Conservation (phyloP, 2,888 invertebrate species). For the Pseudococcus longispinus region DNA sequence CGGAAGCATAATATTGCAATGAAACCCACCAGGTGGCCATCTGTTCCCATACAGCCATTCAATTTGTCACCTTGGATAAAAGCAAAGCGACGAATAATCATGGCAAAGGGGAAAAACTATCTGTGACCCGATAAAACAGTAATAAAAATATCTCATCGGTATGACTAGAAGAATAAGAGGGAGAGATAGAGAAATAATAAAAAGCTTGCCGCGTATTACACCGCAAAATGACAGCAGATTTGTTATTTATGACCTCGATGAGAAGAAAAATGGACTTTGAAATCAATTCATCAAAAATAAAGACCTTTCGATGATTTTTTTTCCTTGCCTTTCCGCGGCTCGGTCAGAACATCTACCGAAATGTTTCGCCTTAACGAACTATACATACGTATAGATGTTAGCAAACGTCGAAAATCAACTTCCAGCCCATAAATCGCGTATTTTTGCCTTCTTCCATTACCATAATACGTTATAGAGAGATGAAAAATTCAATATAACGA, state of each 20-base stretch:
- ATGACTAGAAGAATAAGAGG: not conserved
- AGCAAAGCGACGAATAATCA: not conserved
- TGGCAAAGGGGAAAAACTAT: not conserved
- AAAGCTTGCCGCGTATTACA: slow-evolving; percentile 33
- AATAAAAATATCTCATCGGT: slow-evolving; percentile 16
- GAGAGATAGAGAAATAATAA: not conserved
- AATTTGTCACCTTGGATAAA: slow-evolving; percentile 6
- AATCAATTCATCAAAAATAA: slow-evolving; percentile 47
- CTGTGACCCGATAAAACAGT: slow-evolving; percentile 21
- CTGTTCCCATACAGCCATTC: not conserved
- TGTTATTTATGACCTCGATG: slow-evolving; percentile 37
- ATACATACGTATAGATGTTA: not conserved
- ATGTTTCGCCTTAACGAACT: slow-evolving; percentile 6
- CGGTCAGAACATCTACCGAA: slow-evolving; percentile 2
- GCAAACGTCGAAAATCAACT: slow-evolving; percentile 14
- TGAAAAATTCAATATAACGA: slow-evolving; percentile 5
- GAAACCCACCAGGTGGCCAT: not conserved
- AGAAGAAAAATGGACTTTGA: slow-evolving; percentile 40
- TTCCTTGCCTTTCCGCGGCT: not conserved
- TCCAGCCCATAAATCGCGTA: slow-evolving; percentile 17
- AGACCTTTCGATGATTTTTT: slow-evolving; percentile 37
- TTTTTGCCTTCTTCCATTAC: not conserved
- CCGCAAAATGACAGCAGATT: slow-evolving; percentile 20
- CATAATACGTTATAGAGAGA: not conserved
- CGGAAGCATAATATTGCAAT: not conserved